These are phyloP conservation scores for Callorhinus ursinus DNA, from an alignment of 2,113 vertebrate genomes.

Conservation along the genomic window DNA sequence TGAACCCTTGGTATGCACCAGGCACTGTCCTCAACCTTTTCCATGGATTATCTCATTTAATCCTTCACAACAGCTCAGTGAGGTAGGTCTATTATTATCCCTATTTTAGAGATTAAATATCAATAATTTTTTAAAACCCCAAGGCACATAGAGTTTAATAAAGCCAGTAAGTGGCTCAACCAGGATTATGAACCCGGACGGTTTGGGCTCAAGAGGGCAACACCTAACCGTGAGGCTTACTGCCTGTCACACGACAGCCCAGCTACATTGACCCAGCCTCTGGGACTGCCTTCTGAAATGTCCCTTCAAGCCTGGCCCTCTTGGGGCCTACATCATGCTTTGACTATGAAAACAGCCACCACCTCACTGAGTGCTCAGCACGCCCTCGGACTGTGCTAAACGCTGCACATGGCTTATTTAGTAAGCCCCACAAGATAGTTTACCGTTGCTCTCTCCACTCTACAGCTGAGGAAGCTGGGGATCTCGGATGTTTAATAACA, in stretches of 20 bases:
- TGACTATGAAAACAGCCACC: not conserved
- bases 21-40: slow-evolving; percentile 5
- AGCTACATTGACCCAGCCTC: not conserved
- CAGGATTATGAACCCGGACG: slow-evolving; percentile 26
- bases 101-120: slow-evolving; percentile 63
- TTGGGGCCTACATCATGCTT: not conserved
- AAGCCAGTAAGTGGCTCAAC: slow-evolving; percentile 33
- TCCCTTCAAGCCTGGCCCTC: not conserved
- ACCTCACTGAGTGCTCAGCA: not conserved
- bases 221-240: slow-evolving; percentile 28
- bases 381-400: not conserved
- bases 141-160: slow-evolving; percentile 3
- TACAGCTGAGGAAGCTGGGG: not conserved
- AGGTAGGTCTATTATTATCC: slow-evolving; percentile 47
- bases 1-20: not conserved
- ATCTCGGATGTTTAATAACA: not conserved
- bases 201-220: slow-evolving; percentile 26
- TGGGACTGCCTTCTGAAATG: not conserved
- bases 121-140: slow-evolving; percentile 20
- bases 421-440: not conserved
- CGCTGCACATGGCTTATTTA: not conserved
- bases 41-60: slow-evolving; percentile 45
- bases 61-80: not conserved
- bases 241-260: not conserved
- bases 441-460: not conserved